These are phyloP conservation scores for Camelus bactrianus DNA, from an alignment of 2,113 vertebrate genomes.

Conservation along the genomic window DNA sequence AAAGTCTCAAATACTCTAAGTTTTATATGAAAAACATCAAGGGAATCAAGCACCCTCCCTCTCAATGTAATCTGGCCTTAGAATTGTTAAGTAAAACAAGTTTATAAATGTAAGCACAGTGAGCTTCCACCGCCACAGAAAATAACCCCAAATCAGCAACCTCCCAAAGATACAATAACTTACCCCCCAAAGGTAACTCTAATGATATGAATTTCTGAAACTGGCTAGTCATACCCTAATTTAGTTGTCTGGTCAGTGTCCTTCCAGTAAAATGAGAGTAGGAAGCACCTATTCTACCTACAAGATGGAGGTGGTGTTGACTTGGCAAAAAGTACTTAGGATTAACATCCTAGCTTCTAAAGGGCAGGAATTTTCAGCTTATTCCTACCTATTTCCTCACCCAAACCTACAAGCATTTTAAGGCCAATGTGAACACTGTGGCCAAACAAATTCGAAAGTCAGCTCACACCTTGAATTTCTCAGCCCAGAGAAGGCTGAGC, in stretches of 20 bases:
- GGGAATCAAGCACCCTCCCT: background rate
- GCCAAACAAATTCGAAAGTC: background rate
- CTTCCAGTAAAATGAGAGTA: background rate
- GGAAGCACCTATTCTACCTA: background rate
- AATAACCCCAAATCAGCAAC: background rate
- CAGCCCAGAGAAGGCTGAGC: background rate
- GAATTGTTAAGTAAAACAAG: constrained; percentile 31
- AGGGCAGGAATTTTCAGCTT: background rate
- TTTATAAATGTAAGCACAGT: background rate
- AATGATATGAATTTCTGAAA: background rate
- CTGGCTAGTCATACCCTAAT: background rate
- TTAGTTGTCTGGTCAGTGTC: background rate
- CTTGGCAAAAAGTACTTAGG: background rate
- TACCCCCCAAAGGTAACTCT: background rate
- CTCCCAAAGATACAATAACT: background rate
- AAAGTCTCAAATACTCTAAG: constrained; percentile 51
- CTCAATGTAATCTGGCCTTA: constrained; percentile 9
- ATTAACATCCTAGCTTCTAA: background rate
- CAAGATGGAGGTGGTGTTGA: background rate
- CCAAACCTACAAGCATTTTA: background rate
- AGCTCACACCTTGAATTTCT: background rate
- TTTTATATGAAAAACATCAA: constrained; percentile 13
- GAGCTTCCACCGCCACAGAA: background rate
- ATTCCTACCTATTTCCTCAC: background rate
- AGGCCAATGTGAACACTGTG: background rate